Percentiles rank a stretch among this genome's conserved stretches.
These are phyloP conservation scores for Phalloptychus januarius DNA, from an alignment of 2,797 vertebrate genomes.

Conservation along the genomic window DNA sequence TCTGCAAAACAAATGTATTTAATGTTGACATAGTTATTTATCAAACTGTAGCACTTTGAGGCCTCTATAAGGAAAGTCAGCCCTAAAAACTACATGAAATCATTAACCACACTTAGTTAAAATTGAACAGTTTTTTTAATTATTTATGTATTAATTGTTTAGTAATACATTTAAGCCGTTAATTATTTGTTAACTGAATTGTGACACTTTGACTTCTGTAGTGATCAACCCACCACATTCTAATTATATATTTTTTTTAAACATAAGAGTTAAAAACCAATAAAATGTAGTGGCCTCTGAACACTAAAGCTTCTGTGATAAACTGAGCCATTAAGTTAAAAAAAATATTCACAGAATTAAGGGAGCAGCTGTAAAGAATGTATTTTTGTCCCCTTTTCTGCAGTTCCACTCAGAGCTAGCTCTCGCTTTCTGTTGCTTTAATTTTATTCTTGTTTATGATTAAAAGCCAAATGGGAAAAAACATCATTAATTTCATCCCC, in stretches of 20 bases:
- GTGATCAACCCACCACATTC: no score
- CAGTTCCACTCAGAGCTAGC: constrained; percentile 41
- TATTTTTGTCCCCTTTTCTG: constrained; percentile 48
- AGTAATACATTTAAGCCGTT: not conserved
- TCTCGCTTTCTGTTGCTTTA: constrained; percentile 42
- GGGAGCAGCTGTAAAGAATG: constrained; percentile 17
- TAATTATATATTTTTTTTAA: not conserved
- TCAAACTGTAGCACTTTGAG: not conserved
- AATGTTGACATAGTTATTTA: not conserved
- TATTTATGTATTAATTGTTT: not conserved
- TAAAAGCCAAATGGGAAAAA: constrained; percentile 60
- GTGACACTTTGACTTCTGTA: not conserved
- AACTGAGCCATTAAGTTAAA: constrained; percentile 28
- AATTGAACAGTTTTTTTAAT: no score
- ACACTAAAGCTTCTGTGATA: constrained; percentile 22
- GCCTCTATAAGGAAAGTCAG: not conserved
- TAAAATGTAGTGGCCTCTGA: not conserved
- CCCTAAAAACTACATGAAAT: constrained; percentile 57
- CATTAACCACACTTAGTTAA: constrained; percentile 15
- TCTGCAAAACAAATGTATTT: not conserved
- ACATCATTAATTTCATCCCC: constrained; percentile 70
- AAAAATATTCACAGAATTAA: constrained; percentile 14
- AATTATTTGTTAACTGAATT: not conserved
- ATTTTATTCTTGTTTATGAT: constrained; percentile 63
- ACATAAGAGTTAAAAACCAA: not conserved